phyloP scores from a whole-genome alignment of 2,888 invertebrate genomes.

The Agelastica alni region DNA sequence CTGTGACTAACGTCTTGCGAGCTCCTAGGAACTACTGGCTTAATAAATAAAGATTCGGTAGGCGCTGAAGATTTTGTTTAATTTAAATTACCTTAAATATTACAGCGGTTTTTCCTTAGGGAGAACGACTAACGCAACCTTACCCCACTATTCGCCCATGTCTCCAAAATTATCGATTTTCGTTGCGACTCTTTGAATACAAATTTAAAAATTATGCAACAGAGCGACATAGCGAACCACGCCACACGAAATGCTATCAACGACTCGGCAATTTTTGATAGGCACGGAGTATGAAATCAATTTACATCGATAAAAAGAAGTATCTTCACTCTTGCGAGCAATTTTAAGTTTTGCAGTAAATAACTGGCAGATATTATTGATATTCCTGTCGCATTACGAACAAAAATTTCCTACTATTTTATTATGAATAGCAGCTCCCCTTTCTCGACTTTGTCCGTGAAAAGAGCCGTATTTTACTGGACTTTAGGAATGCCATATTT shows the following conservation, averaged over 20 bases:
- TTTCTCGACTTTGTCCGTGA: neutral
- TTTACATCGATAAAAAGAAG: no score
- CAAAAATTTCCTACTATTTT: conserved; percentile 6
- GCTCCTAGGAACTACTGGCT: no score
- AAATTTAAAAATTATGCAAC: conserved; percentile 21
- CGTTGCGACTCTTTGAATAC: conserved; percentile 8
- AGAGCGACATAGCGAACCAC: neutral
- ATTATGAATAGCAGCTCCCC: conserved; percentile 5
- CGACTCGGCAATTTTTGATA: neutral
- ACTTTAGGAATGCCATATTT: conserved; percentile 10
- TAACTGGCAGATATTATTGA: neutral
- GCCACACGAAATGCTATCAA: neutral
- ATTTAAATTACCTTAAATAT: no score
- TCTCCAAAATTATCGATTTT: conserved; percentile 14
- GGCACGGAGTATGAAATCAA: no score
- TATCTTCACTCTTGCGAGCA: no score
- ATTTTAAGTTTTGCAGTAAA: no score
- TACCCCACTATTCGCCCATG: neutral
- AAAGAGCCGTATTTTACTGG: conserved; percentile 12
- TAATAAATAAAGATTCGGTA: no score
- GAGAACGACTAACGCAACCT: no score
- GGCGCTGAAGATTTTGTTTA: no score
- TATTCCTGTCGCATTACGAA: neutral
- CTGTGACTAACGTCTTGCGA: no score
- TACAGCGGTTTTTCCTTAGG: no score